Percentiles rank a stretch among this genome's conserved stretches.
These are phyloP conservation scores for Falco concolor DNA, from an alignment of 2,797 vertebrate species.

Conservation along the genomic window DNA sequence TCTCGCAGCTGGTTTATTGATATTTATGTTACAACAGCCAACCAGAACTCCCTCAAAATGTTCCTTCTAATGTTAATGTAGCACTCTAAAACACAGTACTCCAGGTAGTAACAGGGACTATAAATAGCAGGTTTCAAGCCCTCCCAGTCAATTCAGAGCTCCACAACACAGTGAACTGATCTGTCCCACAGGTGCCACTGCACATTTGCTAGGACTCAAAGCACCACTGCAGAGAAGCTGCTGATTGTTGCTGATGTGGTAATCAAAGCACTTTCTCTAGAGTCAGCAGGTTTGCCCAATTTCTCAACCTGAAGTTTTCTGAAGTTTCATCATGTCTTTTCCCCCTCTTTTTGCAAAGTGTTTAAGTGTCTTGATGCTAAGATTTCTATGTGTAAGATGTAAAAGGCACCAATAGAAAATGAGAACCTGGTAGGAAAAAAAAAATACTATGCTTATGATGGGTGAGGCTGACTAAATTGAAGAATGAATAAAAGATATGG, in stretches of 20 bases:
- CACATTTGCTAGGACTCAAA: background rate
- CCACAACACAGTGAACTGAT: background rate
- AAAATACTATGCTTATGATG: background rate
- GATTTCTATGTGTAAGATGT: background rate
- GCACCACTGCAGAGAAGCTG: background rate
- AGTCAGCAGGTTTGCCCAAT: conserved; percentile 14
- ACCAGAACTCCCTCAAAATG: conserved; percentile 4
- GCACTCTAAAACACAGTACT: background rate
- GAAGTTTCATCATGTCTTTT: background rate
- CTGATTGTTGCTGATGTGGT: background rate
- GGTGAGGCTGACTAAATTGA: background rate
- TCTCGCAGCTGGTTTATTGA: conserved; percentile 33
- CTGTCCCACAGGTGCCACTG: background rate
- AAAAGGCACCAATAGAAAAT: background rate
- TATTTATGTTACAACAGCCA: conserved; percentile 34
- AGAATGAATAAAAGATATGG: background rate
- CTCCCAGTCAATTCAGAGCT: conserved; percentile 8
- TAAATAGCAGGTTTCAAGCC: conserved; percentile 29
- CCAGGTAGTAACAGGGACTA: conserved; percentile 28
- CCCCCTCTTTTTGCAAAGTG: background rate
- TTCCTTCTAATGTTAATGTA: conserved; percentile 10
- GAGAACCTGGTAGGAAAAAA: background rate
- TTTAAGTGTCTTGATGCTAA: background rate
- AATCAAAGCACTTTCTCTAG: background rate
- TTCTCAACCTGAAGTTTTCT: background rate